phyloP scores from a whole-genome alignment of 2,113 vertebrate genomes.

The Phalacrocorax carbo region DNA sequence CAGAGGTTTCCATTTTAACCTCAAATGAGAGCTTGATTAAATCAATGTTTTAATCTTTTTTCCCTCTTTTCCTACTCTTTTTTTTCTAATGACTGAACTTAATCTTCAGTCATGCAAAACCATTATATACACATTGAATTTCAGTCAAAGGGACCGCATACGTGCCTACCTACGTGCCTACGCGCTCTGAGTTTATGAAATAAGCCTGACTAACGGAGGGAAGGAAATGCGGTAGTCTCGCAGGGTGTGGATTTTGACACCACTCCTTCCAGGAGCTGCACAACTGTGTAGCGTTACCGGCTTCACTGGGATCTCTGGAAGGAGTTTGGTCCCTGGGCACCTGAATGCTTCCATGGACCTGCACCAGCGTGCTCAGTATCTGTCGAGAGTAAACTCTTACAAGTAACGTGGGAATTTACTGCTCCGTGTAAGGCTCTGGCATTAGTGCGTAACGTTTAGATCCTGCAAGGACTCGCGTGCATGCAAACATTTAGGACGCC shows the following conservation, averaged over 20 bases:
- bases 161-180: background rate
- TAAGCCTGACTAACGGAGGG: background rate
- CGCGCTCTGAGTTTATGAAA: background rate
- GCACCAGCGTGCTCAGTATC: background rate
- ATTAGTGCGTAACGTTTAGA: background rate
- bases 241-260: background rate
- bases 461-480: background rate
- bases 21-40: conserved; percentile 26
- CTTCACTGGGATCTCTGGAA: background rate
- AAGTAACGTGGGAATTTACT: background rate
- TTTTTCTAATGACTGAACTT: background rate
- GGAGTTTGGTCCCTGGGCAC: background rate
- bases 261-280: background rate
- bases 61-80: background rate
- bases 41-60: background rate
- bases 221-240: background rate
- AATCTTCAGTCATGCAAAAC: background rate
- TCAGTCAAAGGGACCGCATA: background rate
- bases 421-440: background rate
- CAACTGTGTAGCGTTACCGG: background rate
- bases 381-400: background rate
- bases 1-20: conserved; percentile 13
- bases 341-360: background rate
- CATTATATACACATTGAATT: background rate
- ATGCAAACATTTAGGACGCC: background rate